Evolutionary conservation across 1,140 invertebrate genomes (phyloP), one percentile per base, ranked within the genome.

Genomic region (Doryteuthis pealeii): DNA sequence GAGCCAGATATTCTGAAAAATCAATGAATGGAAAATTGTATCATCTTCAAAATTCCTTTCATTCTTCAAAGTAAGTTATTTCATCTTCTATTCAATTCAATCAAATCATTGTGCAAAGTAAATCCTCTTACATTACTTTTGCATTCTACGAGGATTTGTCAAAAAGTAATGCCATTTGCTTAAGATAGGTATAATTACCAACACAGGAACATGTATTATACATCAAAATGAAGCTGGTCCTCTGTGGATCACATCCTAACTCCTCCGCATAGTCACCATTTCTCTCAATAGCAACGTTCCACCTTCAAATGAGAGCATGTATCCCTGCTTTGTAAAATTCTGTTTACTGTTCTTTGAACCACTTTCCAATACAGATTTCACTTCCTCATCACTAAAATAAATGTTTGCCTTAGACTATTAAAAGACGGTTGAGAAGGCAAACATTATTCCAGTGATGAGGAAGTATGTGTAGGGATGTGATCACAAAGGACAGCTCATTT

Each of bases 1-100:
- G 94, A 98, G 87, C 95, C 95, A 92, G 92, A 78, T 98, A 98
- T 89, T 91, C 94, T 12, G 89, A 89, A 75, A 89, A 92, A 77
- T 89, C 3, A 90, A 92, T 73, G 89, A 92, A 35, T 98, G 96
- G 93, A 91, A 91, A 62, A 85, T 94, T 4, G 84, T 96, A 33
- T 91, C 92, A 77, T 91, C 91, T 49, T 89, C 93, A 4, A 91
- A 91, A 74, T 96, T 97, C 87, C 84, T n/a, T 99, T 65, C 92
- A 97, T 88, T 82, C 92, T 2, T 88, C 90, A 45, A 93, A 91
- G 90, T 92, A 83, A 88, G 62, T 26, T 15, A 43, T 32, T 8
- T 15, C 30, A 32, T 26, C 67, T 70, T 30, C 30, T 30, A 40
- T 72, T 30, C 10, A 4, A 18, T 5, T 54, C 54, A 30, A 26